Percentiles rank a stretch among this genome's conserved stretches.
These are phyloP conservation scores for Microhierax caerulescens DNA, from an alignment of 2,797 vertebrate species.

Conservation along the genomic window DNA sequence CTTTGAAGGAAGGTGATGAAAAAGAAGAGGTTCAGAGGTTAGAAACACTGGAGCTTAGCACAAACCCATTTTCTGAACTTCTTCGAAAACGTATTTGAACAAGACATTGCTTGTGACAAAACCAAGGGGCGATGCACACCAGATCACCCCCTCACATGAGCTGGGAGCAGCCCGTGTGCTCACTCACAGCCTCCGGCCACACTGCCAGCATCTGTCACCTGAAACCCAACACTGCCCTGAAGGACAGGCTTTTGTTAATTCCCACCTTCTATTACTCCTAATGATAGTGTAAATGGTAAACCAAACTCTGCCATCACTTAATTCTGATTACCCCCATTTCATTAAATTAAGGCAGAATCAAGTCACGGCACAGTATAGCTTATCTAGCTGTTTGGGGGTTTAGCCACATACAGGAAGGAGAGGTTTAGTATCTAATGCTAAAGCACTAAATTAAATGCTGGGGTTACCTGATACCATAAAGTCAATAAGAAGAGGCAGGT, in stretches of 20 bases:
- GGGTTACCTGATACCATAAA: neutral
- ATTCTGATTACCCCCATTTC: neutral
- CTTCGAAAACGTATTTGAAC: neutral
- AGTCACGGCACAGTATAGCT: fast-evolving
- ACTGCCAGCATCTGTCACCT: neutral
- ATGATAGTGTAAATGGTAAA: neutral
- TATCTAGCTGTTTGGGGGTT: neutral
- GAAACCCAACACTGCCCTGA: neutral
- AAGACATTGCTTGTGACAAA: neutral
- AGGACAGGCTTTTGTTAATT: neutral
- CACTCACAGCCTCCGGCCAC: neutral
- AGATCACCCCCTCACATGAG: fast-evolving
- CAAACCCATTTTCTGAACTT: neutral
- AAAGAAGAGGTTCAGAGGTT: neutral
- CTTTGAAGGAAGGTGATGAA: neutral
- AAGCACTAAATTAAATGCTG: neutral
- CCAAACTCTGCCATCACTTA: neutral
- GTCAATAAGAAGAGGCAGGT: neutral
- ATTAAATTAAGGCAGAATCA: neutral
- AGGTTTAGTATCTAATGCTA: neutral
- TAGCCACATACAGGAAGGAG: neutral
- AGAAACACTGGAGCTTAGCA: neutral
- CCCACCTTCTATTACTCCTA: neutral
- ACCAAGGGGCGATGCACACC: neutral
- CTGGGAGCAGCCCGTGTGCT: neutral